These are phyloP conservation scores for Platycheirus albimanus DNA, from an alignment of 2,888 invertebrate species.

Conservation along the genomic window DNA sequence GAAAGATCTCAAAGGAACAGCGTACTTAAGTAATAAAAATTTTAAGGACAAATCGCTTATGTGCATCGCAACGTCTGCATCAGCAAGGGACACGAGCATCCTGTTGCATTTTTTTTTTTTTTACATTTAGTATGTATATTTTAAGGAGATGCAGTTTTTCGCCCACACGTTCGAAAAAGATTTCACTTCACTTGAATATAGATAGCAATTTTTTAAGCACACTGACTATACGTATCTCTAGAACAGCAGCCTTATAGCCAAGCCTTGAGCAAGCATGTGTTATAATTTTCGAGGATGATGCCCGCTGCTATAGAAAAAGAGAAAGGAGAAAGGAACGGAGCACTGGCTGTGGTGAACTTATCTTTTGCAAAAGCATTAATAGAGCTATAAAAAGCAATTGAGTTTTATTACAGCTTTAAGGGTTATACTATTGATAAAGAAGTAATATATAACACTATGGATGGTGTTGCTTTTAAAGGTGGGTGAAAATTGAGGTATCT, in stretches of 20 bases:
- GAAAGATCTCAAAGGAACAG: constrained; percentile 27
- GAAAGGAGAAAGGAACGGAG: background rate
- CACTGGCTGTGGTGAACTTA: constrained; percentile 26
- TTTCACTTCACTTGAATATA: background rate
- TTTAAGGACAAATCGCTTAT: constrained; percentile 64
- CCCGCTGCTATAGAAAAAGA: background rate
- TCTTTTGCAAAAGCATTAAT: constrained; percentile 49
- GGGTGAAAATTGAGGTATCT: no score
- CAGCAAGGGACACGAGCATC: constrained; percentile 41
- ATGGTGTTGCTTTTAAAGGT: no score
- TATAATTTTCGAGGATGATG: constrained; percentile 44
- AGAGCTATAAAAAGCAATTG: constrained; percentile 61
- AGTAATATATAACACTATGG: constrained; percentile 28
- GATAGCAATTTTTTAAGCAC: constrained; percentile 11
- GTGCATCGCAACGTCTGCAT: constrained; percentile 45
- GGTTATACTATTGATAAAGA: constrained; percentile 23
- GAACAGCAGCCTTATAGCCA: no score
- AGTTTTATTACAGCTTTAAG: constrained; percentile 27
- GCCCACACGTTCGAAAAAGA: background rate
- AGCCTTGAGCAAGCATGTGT: no score
- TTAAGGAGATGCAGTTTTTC: background rate
- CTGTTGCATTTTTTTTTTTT: constrained; percentile 58
- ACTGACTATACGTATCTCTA: no score
- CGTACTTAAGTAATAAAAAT: constrained; percentile 52
- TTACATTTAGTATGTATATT: no score